A percentile compares a stretch with the other conserved stretches of the same genome.
These are phyloP conservation scores for Oscheius onirici DNA, from an alignment of 2,888 invertebrate genomes.

Conservation along the genomic window DNA sequence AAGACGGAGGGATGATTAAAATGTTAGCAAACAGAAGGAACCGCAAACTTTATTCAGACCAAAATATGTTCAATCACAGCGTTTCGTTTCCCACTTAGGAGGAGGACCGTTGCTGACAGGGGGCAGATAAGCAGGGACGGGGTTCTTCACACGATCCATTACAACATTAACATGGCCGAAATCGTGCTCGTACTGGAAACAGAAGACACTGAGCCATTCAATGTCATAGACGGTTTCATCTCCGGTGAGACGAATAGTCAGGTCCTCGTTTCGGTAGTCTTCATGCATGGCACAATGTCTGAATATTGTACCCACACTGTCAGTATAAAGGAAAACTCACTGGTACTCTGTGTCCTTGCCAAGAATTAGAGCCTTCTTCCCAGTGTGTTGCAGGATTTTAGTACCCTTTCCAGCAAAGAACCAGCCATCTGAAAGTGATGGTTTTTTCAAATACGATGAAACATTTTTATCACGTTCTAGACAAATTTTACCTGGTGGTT, in stretches of 20 bases:
- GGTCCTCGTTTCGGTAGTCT: slow-evolving; percentile 53
- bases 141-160: slow-evolving; percentile 48
- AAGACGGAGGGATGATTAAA: slow-evolving; percentile 33
- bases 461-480: no score
- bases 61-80: slow-evolving; percentile 1
- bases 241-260: slow-evolving; percentile 54
- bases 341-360: slow-evolving; percentile 53
- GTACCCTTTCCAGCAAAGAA: slow-evolving; percentile 60
- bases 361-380: slow-evolving; percentile 60
- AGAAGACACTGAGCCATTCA: slow-evolving; percentile 62
- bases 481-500: slow-evolving; percentile 70
- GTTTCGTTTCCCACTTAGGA: slow-evolving; percentile 4
- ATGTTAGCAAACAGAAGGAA: not conserved
- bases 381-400: slow-evolving; percentile 53
- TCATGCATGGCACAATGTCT: slow-evolving; percentile 65
- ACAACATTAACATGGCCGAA: slow-evolving; percentile 63
- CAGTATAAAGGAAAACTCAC: slow-evolving; percentile 38
- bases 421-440: slow-evolving; percentile 61
- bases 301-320: no score
- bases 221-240: slow-evolving; percentile 63
- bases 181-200: slow-evolving; percentile 56
- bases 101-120: slow-evolving; percentile 39
- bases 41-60: not conserved
- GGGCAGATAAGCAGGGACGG: slow-evolving; percentile 63
- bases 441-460: no score